Conservation (phyloP, 2,113 vertebrate species). For the Ramphastos sulfuratus region DNA sequence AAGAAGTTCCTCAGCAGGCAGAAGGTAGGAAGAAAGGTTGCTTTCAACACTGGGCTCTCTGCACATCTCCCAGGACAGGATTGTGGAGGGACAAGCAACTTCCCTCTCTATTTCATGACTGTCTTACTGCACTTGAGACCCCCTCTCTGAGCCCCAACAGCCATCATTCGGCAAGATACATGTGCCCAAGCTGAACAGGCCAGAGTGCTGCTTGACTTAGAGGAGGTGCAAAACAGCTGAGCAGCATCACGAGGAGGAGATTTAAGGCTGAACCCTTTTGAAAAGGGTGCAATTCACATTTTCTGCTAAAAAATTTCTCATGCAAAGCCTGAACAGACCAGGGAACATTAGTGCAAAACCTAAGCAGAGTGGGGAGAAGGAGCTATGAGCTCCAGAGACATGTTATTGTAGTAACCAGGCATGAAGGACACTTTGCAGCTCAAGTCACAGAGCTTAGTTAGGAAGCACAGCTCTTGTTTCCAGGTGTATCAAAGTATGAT, state of each 20-base stretch:
- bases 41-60: background rate
- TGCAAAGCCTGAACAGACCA: background rate
- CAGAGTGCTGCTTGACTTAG: background rate
- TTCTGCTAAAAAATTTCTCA: background rate
- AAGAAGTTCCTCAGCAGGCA: background rate
- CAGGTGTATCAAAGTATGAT: fast-evolving
- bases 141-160: background rate
- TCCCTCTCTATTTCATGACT: fast-evolving
- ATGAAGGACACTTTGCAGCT: slow-evolving; percentile 34
- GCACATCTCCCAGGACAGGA: background rate
- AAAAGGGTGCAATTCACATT: background rate
- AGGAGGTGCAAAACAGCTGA: background rate
- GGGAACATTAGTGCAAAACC: background rate
- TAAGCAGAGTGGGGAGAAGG: background rate
- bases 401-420: background rate
- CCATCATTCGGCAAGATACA: background rate
- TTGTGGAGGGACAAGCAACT: fast-evolving
- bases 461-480: background rate
- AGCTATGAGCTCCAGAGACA: background rate
- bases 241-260: background rate
- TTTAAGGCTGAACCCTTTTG: background rate
- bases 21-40: background rate
- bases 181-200: fast-evolving
- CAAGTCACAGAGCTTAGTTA: background rate
- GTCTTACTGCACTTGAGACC: background rate